phyloP scores from a whole-genome alignment of 2,888 invertebrate genomes.

The Limnephilus marmoratus region DNA sequence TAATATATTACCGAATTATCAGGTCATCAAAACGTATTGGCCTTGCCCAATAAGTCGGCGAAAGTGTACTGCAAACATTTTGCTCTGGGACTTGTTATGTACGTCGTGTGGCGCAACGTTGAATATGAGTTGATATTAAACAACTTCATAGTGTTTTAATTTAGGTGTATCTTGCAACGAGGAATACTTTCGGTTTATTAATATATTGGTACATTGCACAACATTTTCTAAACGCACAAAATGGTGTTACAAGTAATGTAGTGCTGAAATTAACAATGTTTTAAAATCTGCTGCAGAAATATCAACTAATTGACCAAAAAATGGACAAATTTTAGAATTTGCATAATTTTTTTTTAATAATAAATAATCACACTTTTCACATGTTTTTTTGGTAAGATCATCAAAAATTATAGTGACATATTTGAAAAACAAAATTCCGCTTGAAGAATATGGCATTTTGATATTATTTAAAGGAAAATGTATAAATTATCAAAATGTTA shows the following conservation, averaged over 20 bases:
- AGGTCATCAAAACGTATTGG: constrained; percentile 48
- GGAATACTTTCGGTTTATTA: background rate
- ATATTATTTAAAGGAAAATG: background rate
- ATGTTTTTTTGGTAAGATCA: background rate
- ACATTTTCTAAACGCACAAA: background rate
- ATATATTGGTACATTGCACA: background rate
- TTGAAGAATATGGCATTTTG: background rate
- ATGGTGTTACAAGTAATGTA: background rate
- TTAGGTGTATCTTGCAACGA: constrained; percentile 22
- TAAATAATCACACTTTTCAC: background rate
- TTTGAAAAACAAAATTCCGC: background rate
- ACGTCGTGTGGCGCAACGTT: constrained; percentile 25
- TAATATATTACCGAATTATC: constrained; percentile 41
- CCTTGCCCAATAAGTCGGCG: constrained; percentile 54
- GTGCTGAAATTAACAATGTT: background rate
- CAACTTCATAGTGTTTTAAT: constrained; percentile 33
- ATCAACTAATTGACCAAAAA: background rate
- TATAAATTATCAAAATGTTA: background rate
- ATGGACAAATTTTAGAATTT: background rate
- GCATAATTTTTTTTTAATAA: background rate
- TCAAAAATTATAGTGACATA: background rate
- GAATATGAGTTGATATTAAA: constrained; percentile 43
- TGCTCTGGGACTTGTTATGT: constrained; percentile 48
- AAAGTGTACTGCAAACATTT: constrained; percentile 50
- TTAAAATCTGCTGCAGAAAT: background rate